Conservation (phyloP, 2,888 invertebrate genomes). For the Cylloceria caligata region DNA sequence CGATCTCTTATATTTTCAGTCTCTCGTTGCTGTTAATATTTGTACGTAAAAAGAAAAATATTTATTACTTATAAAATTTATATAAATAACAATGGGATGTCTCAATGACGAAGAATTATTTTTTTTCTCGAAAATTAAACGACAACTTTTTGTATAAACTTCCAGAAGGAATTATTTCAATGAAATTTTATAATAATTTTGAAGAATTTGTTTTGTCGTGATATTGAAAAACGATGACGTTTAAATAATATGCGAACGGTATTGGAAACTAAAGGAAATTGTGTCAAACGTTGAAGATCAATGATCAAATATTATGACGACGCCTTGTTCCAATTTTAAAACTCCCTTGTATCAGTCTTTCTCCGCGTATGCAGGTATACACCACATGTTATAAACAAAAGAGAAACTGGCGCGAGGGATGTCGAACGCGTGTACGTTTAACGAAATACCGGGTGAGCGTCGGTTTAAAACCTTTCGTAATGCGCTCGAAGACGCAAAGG, state of each 20-base stretch:
- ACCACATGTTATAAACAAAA: background rate
- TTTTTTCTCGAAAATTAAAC: too few species aligned
- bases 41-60: background rate
- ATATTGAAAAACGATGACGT: background rate
- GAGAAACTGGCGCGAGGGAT: conserved; percentile 1
- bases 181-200: too few species aligned
- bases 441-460: conserved; percentile 38
- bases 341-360: background rate
- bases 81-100: too few species aligned
- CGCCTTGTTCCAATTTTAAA: conserved; percentile 12
- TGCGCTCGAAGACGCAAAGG: conserved; percentile 61
- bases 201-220: too few species aligned
- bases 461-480: conserved; percentile 61
- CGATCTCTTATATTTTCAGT: background rate
- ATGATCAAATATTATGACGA: background rate
- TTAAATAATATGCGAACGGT: background rate
- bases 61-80: background rate
- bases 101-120: too few species aligned
- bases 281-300: background rate
- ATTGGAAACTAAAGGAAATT: background rate
- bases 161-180: too few species aligned
- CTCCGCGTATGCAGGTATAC: background rate
- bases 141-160: too few species aligned
- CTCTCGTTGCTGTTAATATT: background rate
- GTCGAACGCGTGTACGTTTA: conserved; percentile 4